Base-by-base conservation (phyloP, 1,140 invertebrate species). In the Xylocopa sonorina region DNA sequence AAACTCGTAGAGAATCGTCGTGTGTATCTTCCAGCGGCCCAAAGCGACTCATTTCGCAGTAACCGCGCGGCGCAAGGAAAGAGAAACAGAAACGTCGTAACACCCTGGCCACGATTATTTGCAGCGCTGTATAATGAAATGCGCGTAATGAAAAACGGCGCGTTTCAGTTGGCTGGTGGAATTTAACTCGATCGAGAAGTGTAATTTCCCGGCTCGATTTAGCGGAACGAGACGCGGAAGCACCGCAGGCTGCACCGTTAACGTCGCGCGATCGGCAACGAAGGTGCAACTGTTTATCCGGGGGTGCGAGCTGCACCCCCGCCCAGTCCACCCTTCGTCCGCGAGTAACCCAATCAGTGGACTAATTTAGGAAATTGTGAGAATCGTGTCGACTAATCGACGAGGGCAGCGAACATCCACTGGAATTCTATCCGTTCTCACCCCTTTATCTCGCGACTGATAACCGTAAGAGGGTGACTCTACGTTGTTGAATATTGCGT, bases 141-240 rank as follows among this genome's bases (percentile, higher is more conserved):
- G n/a, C 34, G 48, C 29, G 60, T 55, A 55, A 75, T 53, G 50
- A n/a, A 57, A 77, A 77, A 48, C 41, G 63, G 14, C 41, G 50
- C 72, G 72, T 67, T 55, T 51, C 62, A 51, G 27, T 77, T 69
- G 48, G 14, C 29, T 43, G n/a, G 64, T 68, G 68, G 64, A 46
- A 77, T 77, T 69, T 55, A 77, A 77, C 51, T 57, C 64, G 5
- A 58, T 69, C 32, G 74, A 34, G 51, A n/a, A 77, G 41, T 10
- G 74, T 58, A 69, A 69, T 69, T 57, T 68, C 10, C 4, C n/a
- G 16, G 51, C 46, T 76, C 64, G 51, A 77, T 77, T 77, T 69
- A 48, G 7, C 64, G 18, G 24, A 48, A 77, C 73, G 51, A 68
- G 46, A 55, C 34, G 57, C 38, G 21, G 27, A 76, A 29, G 50